These are phyloP conservation scores for Apocheima hispidaria DNA, from an alignment of 2,888 invertebrate genomes.

Conservation along the genomic window DNA sequence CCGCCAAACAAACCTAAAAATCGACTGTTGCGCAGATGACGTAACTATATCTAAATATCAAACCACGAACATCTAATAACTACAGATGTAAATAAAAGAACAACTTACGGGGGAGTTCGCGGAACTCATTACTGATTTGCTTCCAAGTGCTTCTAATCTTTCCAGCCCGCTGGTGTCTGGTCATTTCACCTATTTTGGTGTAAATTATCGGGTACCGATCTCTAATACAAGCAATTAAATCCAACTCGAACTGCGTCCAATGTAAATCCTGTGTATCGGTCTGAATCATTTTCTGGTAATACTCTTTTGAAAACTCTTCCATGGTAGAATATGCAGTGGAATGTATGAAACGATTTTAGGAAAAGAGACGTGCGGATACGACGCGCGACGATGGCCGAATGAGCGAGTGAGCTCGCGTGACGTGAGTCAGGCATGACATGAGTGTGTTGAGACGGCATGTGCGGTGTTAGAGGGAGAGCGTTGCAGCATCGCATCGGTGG, in stretches of 20 bases:
- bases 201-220: conserved; percentile 18
- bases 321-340: conserved; percentile 9
- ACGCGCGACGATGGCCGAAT: background rate
- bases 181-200: background rate
- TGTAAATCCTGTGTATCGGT: background rate
- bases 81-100: background rate
- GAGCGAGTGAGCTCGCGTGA: background rate
- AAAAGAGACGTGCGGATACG: background rate
- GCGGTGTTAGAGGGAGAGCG: background rate
- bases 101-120: background rate
- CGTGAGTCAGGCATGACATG: background rate
- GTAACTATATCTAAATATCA: background rate
- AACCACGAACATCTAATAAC: background rate
- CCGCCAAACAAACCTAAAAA: too few species aligned
- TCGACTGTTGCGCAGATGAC: too few species aligned
- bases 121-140: conserved; percentile 8
- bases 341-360: too few species aligned
- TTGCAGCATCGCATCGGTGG: background rate
- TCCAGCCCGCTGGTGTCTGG: background rate
- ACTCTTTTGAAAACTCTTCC: background rate
- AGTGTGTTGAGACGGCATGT: background rate
- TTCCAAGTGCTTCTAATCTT: conserved; percentile 19
- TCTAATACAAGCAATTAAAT: conserved; percentile 21
- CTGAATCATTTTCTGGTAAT: background rate
- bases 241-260: conserved; percentile 25